Evolutionary conservation across 2,797 vertebrate genomes (phyloP), one percentile per base, ranked within the genome.

Genomic region (Gambelia wislizenii): DNA sequence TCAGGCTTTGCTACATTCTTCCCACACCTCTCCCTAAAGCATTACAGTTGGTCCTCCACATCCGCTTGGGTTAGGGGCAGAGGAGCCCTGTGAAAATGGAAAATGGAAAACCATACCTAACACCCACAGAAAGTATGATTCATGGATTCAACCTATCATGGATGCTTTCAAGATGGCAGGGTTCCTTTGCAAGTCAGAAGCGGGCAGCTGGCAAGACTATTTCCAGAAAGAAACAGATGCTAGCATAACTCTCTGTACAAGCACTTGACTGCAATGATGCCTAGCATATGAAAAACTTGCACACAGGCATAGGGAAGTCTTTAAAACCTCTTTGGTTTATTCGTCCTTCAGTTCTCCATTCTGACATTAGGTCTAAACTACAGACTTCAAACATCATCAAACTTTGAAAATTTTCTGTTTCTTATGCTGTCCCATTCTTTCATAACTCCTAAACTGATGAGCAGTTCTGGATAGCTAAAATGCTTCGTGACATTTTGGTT

Each of bases 161-260:
- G n/a, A n/a, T n/a, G n/a, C n/a, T n/a, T n/a, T n/a, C n/a, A n/a
- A n/a, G n/a, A n/a, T n/a, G n/a, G n/a, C n/a, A n/a, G n/a, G n/a
- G n/a, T n/a, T n/a, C n/a, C n/a, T n/a, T n/a, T n/a, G n/a, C n/a
- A n/a, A n/a, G n/a, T n/a, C n/a, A n/a, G n/a, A n/a, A n/a, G n/a
- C n/a, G n/a, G n/a, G n/a, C n/a, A n/a, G 61, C 49, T 49, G 78
- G 61, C 30, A 59, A 36, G 67, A 70, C 16, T 36, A 10, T 36
- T 87, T 80, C 49, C 75, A 84, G 83, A 64, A 79, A 84, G 9
- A 72, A 36, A 72, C 8, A 47, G 30, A 72, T 79, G 70, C n/a
- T 44, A 56, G 12, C 54, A 25, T 59, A 47, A 78, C 77, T 70
- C 6, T 33, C 33, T 78, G 7, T 39, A 20, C 42, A 30, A 52